phyloP scores from a whole-genome alignment of 23 tunicate genomes.

The Trididemnum miniatum region DNA sequence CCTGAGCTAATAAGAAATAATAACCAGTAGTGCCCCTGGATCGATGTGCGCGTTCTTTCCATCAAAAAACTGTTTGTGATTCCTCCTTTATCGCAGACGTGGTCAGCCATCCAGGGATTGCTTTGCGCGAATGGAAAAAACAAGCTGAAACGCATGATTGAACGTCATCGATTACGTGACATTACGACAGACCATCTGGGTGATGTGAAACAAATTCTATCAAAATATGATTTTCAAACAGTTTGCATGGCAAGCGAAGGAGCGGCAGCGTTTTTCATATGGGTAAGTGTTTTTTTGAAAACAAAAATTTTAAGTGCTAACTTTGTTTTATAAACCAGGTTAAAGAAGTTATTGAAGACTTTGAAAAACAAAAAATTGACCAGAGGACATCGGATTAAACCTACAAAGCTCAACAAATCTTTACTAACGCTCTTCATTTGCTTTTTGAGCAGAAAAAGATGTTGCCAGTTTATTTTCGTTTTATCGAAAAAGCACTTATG shows the following conservation, averaged over 20 bases:
- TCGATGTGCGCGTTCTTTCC: slow-evolving; percentile 76
- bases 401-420: not conserved
- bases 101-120: slow-evolving; percentile 48
- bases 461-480: too few species aligned
- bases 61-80: not conserved
- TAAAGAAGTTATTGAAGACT: not conserved
- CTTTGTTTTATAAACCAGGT: not conserved
- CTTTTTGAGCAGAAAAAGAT: too few species aligned
- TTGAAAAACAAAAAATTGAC: not conserved
- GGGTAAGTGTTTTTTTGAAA: slow-evolving; percentile 38
- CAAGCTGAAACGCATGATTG: slow-evolving; percentile 46
- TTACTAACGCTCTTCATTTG: too few species aligned
- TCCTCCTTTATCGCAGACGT: slow-evolving; percentile 20
- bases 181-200: not conserved
- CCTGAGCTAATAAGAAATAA: too few species aligned
- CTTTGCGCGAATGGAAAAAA: slow-evolving; percentile 36
- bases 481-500: too few species aligned
- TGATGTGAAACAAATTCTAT: slow-evolving; percentile 23
- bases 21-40: too few species aligned
- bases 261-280: slow-evolving; percentile 55
- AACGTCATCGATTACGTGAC: not conserved
- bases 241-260: slow-evolving; percentile 58
- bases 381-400: not conserved
- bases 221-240: slow-evolving; percentile 43
- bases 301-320: not conserved